These are phyloP conservation scores for Oceanites oceanicus DNA, from an alignment of 2,113 vertebrate species.

Conservation along the genomic window DNA sequence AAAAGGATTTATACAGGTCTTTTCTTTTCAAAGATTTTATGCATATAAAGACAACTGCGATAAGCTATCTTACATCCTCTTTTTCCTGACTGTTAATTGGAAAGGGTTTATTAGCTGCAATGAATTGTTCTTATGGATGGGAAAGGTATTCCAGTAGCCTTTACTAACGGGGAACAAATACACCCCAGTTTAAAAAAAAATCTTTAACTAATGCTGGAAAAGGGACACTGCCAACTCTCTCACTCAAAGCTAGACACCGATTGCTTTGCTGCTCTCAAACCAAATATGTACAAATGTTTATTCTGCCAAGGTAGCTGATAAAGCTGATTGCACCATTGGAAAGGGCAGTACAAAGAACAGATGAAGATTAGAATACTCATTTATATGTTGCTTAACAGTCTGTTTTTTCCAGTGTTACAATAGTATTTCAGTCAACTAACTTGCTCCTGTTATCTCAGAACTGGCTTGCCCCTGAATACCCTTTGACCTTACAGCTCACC, in stretches of 20 bases:
- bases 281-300: neutral
- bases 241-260: neutral
- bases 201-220: neutral
- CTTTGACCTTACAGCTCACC: neutral
- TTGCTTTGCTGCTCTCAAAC: neutral
- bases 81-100: neutral
- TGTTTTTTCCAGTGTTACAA: neutral
- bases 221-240: neutral
- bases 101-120: neutral
- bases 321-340: neutral
- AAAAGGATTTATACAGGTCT: constrained; percentile 52
- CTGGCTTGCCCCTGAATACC: neutral
- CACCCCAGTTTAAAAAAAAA: neutral
- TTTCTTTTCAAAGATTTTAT: neutral
- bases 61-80: neutral
- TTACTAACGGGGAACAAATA: neutral
- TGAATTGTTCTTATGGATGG: neutral
- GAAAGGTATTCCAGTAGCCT: neutral
- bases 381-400: neutral
- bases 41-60: neutral
- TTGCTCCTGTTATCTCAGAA: neutral
- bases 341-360: neutral
- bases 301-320: neutral
- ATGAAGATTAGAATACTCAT: neutral
- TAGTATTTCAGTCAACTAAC: neutral